Percentiles rank a stretch among this genome's conserved stretches.
Evolutionary conservation across 2,113 vertebrate species (phyloP).

Genomic region (Girardinichthys multiradiatus): DNA sequence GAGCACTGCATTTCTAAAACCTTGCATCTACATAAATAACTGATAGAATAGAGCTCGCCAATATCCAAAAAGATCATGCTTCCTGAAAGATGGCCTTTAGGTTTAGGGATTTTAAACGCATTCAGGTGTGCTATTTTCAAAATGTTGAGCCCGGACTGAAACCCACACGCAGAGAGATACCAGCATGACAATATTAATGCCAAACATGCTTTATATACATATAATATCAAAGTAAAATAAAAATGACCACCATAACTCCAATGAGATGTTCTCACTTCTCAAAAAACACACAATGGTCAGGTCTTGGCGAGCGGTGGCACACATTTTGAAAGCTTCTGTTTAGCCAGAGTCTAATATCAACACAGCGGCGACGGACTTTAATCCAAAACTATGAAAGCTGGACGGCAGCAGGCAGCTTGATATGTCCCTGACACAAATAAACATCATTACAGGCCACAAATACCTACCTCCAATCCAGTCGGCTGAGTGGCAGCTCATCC

Average conservation of each 20-base stretch:
- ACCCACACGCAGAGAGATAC: neutral
- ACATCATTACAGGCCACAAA: slow-evolving; percentile 47
- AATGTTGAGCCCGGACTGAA: neutral
- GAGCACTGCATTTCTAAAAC: neutral
- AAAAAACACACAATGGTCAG: slow-evolving; percentile 12
- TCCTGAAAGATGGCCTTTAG: neutral
- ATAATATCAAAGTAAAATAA: neutral
- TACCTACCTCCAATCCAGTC: slow-evolving; percentile 49
- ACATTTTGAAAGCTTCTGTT: slow-evolving; percentile 49
- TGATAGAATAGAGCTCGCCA: neutral
- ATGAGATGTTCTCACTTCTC: slow-evolving; percentile 26
- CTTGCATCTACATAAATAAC: neutral
- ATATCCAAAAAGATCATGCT: neutral
- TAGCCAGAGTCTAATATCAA: slow-evolving; percentile 39
- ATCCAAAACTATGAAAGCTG: slow-evolving; percentile 41
- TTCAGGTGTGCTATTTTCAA: neutral
- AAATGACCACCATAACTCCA: slow-evolving; percentile 14
- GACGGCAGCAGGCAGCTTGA: slow-evolving; percentile 39
- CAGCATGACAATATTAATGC: neutral
- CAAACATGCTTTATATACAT: neutral
- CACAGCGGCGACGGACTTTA: slow-evolving; percentile 25
- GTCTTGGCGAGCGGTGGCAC: slow-evolving; percentile 10
- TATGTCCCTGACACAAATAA: slow-evolving; percentile 65
- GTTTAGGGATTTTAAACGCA: neutral
- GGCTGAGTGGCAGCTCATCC: slow-evolving; percentile 46